phyloP scores from a whole-genome alignment of 2,797 vertebrate species.

The Halcyon chelicuti region DNA sequence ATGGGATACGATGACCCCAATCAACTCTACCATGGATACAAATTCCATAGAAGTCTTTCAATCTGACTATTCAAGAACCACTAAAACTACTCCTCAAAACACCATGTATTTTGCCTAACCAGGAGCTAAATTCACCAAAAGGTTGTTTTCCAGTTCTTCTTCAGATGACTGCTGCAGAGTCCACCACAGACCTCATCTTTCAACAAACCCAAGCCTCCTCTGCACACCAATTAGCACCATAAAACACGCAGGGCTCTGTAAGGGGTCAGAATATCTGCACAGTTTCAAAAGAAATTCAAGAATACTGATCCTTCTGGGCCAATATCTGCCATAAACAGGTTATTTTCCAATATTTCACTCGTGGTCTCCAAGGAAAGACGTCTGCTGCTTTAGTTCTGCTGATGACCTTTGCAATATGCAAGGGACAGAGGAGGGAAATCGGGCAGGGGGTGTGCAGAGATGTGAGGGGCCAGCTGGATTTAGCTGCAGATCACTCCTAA shows the following conservation, averaged over 20 bases:
- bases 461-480: background rate
- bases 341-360: background rate
- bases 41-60: background rate
- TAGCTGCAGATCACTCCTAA: background rate
- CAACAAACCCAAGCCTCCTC: background rate
- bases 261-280: background rate
- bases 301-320: background rate
- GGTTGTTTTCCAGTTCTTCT: background rate
- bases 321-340: background rate
- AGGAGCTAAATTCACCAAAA: background rate
- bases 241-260: background rate
- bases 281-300: background rate
- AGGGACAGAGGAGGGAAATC: background rate
- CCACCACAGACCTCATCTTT: background rate
- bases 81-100: background rate
- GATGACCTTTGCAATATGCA: background rate
- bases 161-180: background rate
- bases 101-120: background rate
- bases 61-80: background rate
- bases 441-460: too few species aligned
- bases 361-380: background rate
- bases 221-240: background rate
- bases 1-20: background rate
- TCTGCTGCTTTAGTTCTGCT: background rate
- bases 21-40: rapidly evolving